phyloP scores from a whole-genome alignment of 1,140 invertebrate species.

The Aculops lycopersici region DNA sequence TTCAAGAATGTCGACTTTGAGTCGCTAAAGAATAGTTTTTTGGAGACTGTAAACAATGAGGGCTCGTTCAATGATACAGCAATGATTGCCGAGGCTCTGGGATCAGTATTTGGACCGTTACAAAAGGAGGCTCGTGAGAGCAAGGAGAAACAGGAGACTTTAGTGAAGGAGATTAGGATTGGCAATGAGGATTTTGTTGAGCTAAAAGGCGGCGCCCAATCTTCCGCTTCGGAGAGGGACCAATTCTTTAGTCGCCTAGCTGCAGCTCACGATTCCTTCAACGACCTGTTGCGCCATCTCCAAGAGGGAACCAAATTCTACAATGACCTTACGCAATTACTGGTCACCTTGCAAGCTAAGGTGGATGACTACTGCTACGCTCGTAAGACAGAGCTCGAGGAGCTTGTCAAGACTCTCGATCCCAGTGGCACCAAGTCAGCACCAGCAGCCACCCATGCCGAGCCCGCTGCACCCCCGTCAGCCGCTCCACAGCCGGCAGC shows the following conservation, averaged over 20 bases:
- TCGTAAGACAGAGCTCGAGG: constrained; percentile 91
- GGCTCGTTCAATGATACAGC: constrained; percentile 55
- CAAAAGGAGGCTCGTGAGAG: constrained; percentile 32
- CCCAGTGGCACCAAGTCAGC: constrained; percentile 15
- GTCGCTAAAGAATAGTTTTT: constrained; percentile 54
- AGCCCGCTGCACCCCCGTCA: constrained; percentile 1
- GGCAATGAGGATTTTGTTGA: constrained; percentile 36
- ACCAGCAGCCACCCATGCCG: not conserved
- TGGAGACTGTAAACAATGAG: constrained; percentile 40
- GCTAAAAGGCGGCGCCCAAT: constrained; percentile 25
- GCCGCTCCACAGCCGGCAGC: not conserved
- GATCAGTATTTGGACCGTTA: constrained; percentile 40
- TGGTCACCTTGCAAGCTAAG: constrained; percentile 86
- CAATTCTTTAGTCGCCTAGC: constrained; percentile 49
- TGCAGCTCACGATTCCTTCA: constrained; percentile 57
- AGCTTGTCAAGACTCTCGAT: constrained; percentile 36
- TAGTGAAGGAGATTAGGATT: constrained; percentile 38
- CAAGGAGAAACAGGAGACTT: constrained; percentile 34
- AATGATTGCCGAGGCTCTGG: constrained; percentile 37
- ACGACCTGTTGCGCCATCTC: constrained; percentile 57
- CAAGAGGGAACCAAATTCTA: constrained; percentile 91
- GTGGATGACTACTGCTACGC: constrained; percentile 93
- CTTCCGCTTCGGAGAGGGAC: constrained; percentile 28
- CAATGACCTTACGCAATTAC: constrained; percentile 72
- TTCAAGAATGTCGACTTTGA: constrained; percentile 37